Base-by-base conservation (phyloP, 2,888 invertebrate genomes). In the Tillus elongatus region DNA sequence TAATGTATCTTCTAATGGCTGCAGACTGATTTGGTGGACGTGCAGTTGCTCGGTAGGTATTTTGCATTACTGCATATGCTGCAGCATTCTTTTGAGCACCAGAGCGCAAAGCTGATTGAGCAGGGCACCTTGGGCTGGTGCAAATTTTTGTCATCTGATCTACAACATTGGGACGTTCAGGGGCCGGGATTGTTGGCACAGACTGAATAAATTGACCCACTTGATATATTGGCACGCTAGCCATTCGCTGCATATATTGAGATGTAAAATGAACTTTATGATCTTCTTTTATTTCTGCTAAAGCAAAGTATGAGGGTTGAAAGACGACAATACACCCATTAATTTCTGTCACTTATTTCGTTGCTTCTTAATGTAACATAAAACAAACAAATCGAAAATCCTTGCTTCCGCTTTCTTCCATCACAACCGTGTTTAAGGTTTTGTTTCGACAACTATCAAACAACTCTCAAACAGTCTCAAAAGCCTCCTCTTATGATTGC, bases 311-410 rank as follows among this genome's bases (percentile, higher is more conserved):
- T 44, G 99, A 69, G 2, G 98, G 98, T 68, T 99, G 99, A 9
- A 90, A 82, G 40, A 91, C 93, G 30, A 98, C 82, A 54, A 98
- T 97, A 39, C 93, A 83, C 3, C 96, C 95, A 66, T 98, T 98
- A 89, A 98, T 91, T 66, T 98, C 97, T 3, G 96, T 97, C 1
- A 99, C 96, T 34, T 97, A 98, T 64, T 95, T 95, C 2, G 97
- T 98, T 6, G 98, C 97, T 68, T 98, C 97, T 63, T 96, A 93
- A 1, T 95, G 90, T 11, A 90, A 84, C 40, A 91, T 91, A 65
- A 98, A 98, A 71, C 98, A 98, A 12, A 99, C 98, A 67, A 98
- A 98, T 19, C 98, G 98, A 67, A 99, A 99, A 39, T 98, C 98
- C 67, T 89, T 90, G 61, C 88, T 88, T 46, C 90, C 82, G 3